phyloP scores from a whole-genome alignment of 2,797 vertebrate species.

The Premnoplex brunnescens region DNA sequence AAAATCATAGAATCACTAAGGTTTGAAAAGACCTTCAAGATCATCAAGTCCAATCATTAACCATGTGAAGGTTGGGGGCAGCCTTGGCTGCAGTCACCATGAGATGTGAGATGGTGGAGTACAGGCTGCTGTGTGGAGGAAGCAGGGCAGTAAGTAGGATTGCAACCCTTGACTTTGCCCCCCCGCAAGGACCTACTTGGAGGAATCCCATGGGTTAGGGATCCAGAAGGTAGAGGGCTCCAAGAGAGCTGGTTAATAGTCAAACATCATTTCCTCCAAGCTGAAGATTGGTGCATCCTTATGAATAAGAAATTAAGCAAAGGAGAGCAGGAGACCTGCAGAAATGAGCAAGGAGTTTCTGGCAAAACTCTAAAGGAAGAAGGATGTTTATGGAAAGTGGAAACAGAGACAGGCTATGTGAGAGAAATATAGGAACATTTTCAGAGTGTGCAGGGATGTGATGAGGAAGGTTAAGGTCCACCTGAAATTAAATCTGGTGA shows the following conservation, averaged over 20 bases:
- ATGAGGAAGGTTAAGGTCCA: not conserved
- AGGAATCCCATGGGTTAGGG: not conserved
- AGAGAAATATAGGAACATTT: rapidly evolving
- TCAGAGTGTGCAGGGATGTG: not conserved
- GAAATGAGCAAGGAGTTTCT: not conserved
- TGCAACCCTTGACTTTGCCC: not conserved
- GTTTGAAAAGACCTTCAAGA: not conserved
- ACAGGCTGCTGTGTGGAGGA: not conserved
- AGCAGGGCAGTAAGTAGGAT: not conserved
- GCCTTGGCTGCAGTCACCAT: not conserved
- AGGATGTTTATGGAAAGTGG: rapidly evolving
- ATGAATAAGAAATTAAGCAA: not conserved
- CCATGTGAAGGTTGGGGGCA: not conserved
- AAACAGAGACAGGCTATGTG: not conserved
- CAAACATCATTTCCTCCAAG: not conserved
- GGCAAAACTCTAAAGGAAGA: not conserved
- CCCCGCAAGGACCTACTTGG: not conserved
- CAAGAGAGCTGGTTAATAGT: not conserved
- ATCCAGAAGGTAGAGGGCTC: not conserved
- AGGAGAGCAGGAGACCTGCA: not conserved
- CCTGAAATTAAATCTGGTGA: not conserved
- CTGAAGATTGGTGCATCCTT: not conserved
- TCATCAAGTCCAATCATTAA: not conserved
- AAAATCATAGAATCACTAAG: not conserved
- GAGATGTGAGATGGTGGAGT: not conserved